Evolutionary conservation across 30 jellyfish, hydroid and myxozoan genomes (phyloP).

Genomic region (Aurelia aurita): DNA sequence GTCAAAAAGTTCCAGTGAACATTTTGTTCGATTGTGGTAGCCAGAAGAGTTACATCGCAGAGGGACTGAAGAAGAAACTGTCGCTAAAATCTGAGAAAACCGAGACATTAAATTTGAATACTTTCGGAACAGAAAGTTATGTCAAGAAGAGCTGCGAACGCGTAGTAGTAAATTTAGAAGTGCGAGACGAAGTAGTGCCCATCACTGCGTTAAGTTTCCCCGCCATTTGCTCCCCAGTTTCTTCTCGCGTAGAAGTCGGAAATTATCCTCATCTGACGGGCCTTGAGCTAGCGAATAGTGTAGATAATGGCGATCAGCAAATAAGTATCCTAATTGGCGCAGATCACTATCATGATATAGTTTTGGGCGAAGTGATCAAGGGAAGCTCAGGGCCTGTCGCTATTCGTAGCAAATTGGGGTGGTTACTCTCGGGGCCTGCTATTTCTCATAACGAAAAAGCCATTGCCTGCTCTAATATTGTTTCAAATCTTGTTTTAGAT

Average conservation of each 20-base stretch:
- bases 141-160: conserved; percentile 42
- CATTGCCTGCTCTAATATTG: conserved; percentile 31
- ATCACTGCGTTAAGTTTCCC: conserved; percentile 36
- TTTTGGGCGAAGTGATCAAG: conserved; percentile 57
- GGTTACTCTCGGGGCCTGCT: conserved; percentile 64
- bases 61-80: conserved; percentile 24
- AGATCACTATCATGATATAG: conserved; percentile 57
- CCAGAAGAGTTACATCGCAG: conserved; percentile 50
- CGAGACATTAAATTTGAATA: conserved; percentile 49
- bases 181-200: conserved; percentile 26
- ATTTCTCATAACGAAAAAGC: background rate
- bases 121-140: conserved; percentile 54
- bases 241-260: conserved; percentile 62
- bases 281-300: conserved; percentile 17
- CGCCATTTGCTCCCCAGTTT: conserved; percentile 62
- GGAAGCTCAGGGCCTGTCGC: conserved; percentile 72
- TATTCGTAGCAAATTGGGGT: conserved; percentile 61
- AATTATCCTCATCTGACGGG: conserved; percentile 54
- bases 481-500: conserved; percentile 45
- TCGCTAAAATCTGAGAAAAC: conserved; percentile 4
- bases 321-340: conserved; percentile 54
- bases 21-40: conserved; percentile 64
- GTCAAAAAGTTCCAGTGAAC: conserved; percentile 43
- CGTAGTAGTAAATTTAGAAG: conserved; percentile 35
- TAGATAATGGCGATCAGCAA: conserved; percentile 32